Percentiles rank a stretch among this genome's conserved stretches.
Evolutionary conservation across 2,113 vertebrate species (phyloP).

Genomic region (Thomomys bottae): DNA sequence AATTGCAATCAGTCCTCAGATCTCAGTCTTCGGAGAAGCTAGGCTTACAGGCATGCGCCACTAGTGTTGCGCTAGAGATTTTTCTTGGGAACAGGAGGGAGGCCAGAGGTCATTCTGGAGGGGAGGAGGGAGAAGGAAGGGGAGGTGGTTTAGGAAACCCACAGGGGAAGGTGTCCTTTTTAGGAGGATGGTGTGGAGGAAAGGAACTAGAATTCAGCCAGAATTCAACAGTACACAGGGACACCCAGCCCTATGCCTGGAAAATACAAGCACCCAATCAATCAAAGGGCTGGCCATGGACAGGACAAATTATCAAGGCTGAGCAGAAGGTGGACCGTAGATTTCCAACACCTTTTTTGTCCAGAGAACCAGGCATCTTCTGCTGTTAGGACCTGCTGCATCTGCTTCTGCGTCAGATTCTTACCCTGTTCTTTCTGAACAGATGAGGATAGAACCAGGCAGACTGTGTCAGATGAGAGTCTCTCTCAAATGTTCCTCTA

Average conservation of each 20-base stretch:
- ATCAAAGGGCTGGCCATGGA: background rate
- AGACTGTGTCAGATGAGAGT: background rate
- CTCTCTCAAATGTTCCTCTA: too few species aligned
- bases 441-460: background rate
- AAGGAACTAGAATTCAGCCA: background rate
- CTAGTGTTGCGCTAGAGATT: too few species aligned
- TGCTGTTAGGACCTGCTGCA: background rate
- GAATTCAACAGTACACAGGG: background rate
- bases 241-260: background rate
- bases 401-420: background rate
- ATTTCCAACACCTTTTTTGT: background rate
- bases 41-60: background rate
- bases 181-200: background rate
- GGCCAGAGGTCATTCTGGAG: background rate
- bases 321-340: too few species aligned
- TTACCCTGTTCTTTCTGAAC: background rate
- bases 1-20: background rate
- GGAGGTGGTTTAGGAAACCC: background rate
- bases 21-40: background rate
- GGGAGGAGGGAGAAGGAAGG: background rate
- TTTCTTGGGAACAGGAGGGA: background rate
- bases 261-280: background rate
- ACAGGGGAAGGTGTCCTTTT: background rate
- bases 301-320: background rate
- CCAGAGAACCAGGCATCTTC: background rate